phyloP scores from a whole-genome alignment of 2,797 vertebrate genomes.

The Pseudotriccus pelzelni region DNA sequence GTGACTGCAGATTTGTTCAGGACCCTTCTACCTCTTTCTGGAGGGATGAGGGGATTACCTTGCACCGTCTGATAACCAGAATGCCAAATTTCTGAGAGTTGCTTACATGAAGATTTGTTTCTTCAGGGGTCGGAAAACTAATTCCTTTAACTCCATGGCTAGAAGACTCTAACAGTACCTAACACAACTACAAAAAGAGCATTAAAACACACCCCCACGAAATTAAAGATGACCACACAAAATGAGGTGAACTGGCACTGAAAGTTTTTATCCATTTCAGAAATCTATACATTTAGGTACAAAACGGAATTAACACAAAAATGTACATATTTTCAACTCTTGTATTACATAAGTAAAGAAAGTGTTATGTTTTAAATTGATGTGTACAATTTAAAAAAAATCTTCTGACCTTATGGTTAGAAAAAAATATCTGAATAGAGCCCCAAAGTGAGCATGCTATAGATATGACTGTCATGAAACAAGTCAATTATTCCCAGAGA shows the following conservation, averaged over 20 bases:
- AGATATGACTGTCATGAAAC: not conserved
- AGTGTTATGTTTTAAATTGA: not conserved
- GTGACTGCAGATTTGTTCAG: not conserved
- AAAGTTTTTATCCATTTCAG: conserved; percentile 39
- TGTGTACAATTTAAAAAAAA: not conserved
- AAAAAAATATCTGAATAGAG: not conserved
- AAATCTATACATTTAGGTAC: conserved; percentile 29
- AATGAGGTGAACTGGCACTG: not conserved
- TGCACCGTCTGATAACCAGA: not conserved
- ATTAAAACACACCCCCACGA: not conserved
- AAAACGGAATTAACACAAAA: conserved; percentile 23
- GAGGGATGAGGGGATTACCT: not conserved
- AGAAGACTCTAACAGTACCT: not conserved
- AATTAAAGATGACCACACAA: not conserved
- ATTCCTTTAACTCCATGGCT: not conserved
- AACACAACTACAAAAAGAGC: not conserved
- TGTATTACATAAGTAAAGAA: conserved; percentile 10
- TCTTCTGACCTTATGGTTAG: not conserved
- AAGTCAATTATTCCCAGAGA: not conserved
- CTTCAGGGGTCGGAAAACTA: not conserved
- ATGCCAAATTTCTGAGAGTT: not conserved
- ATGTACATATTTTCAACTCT: conserved; percentile 29
- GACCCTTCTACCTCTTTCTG: not conserved
- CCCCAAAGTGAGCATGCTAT: not conserved
- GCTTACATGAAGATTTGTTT: not conserved